Base-by-base conservation (phyloP, 2,888 invertebrate species). In the Spialia ferax region DNA sequence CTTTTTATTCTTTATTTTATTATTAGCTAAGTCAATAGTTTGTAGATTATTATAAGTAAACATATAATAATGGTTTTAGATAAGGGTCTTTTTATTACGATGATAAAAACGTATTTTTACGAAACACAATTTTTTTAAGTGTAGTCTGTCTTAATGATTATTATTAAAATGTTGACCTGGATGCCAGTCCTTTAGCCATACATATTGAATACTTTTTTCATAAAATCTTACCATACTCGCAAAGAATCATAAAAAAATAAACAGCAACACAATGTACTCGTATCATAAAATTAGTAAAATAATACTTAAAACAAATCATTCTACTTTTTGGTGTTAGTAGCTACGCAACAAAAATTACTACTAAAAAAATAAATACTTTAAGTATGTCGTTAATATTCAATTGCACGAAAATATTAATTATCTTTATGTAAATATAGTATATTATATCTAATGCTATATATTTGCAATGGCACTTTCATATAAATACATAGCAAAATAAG, bases 271-370 rank as follows among this genome's bases (percentile, higher is more conserved):
- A 54, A 54, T 50, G 23, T 42, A 4, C 2, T 32, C 4, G 1
- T 50, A 50, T 20, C 61, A 68, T 71, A 72, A 73, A 76, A 76
- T 76, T 75, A 74, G 74, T 74, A 83, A 88, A 85, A 84, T 83
- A 82, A 81, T 82, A 85, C 81, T 86, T 63, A 62, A 83, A 78
- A 83, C 84, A 78, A 79, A 76, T 74, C 70, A 79, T 78, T 78
- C 85, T 87, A 90, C 82, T 92, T 87, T 93, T 93, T 93, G 93
- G 93, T 93, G 93, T 93, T 93, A 93, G 93, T 93, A 89, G 79
- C 84, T 88, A 86, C 80, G 83, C 79, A 86, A 87, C 80, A 84
- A 86, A 83, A 80, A 80, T 83, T 83, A 75, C 71, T 68, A 76
- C 80, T 75, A 81, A 82, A 82, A 79, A 86, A 91, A 91, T 90